Evolutionary conservation across 2,888 invertebrate species (phyloP), one percentile per base, ranked within the genome.

Genomic region (Apamea anceps): DNA sequence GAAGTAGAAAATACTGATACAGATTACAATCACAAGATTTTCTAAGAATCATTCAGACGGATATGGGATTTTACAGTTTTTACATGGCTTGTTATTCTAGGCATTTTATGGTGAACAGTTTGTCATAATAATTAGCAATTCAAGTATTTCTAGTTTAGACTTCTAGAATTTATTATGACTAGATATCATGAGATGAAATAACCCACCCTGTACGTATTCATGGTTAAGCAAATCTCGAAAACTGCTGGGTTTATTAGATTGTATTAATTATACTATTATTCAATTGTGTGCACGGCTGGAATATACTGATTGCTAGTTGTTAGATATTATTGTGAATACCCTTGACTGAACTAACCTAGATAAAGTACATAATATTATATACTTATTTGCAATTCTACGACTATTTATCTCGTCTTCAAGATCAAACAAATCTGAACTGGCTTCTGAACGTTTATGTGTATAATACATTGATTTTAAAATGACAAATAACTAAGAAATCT

Each of bases 51-150:
- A 62, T 75, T 68, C 48, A 70, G 13, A 83, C 84, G 87, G 87
- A 86, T 76, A 81, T 86, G 79, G 86, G 84, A 81, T 32, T 86
- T 81, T 74, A 79, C 70, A 74, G 80, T 80, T 80, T 72, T 65
- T 62, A 81, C 57, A 77, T 68, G 15, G 28, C 63, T 74, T 42
- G 25, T 4, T n/a, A 60, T 60, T 1, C n/a, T n/a, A n/a, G 42
- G 45, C 10, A 72, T 86, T 78, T 60, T 68, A 70, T 86, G 48
- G 48, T 51, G 18, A 62, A 62, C 15, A 6, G 67, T 77, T 88
- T 73, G 48, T 85, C 65, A 73, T 74, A 67, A 67, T 57, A 7
- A 54, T 8, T 21, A 72, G 48, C 15, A 74, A 60, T 75, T 72
- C 65, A 54, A 75, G 57, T 87, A 72, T 74, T 67, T 67, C 54